Percentiles rank a stretch among this genome's conserved stretches.
Evolutionary conservation across 92 coral and sea anemone genomes (phyloP).

Genomic region (Zoanthus sociatus): DNA sequence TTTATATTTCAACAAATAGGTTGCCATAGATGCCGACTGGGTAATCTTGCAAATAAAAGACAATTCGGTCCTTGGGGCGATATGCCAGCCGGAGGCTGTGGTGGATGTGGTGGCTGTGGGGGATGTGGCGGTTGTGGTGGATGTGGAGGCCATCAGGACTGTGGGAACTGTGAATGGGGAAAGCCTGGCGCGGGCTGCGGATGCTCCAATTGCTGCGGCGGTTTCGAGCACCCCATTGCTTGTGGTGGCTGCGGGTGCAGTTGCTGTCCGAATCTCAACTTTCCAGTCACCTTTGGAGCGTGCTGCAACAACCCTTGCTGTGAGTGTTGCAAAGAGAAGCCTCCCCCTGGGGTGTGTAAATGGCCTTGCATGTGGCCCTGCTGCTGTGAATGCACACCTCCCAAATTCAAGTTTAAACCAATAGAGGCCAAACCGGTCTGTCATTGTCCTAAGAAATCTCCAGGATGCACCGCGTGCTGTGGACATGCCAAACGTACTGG

Average conservation of each 20-base stretch:
- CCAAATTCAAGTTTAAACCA: slow-evolving; percentile 43
- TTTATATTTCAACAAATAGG: slow-evolving; percentile 39
- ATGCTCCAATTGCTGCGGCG: slow-evolving; percentile 68
- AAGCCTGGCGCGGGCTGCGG: slow-evolving; percentile 53
- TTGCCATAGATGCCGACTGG: slow-evolving; percentile 50
- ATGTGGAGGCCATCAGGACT: slow-evolving; percentile 46
- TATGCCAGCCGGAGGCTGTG: slow-evolving; percentile 69
- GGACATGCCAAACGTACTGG: slow-evolving; percentile 43
- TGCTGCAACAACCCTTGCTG: slow-evolving; percentile 75
- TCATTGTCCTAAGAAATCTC: slow-evolving; percentile 79
- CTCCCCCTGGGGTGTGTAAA: slow-evolving; percentile 86
- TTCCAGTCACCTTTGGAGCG: slow-evolving; percentile 78
- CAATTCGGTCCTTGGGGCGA: slow-evolving; percentile 78
- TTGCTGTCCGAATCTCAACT: slow-evolving; percentile 60
- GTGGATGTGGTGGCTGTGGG: slow-evolving; percentile 57
- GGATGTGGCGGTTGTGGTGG: slow-evolving; percentile 59
- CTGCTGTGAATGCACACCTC: slow-evolving; percentile 85
- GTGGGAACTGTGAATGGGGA: slow-evolving; percentile 33
- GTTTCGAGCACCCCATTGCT: slow-evolving; percentile 66
- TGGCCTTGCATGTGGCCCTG: slow-evolving; percentile 99
- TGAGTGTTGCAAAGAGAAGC: slow-evolving; percentile 79
- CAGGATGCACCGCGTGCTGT: slow-evolving; percentile 72
- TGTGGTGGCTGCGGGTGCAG: slow-evolving; percentile 72
- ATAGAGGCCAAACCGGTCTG: slow-evolving; percentile 90
- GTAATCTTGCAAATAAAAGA: slow-evolving; percentile 69